phyloP scores from a whole-genome alignment of 1,140 invertebrate species.

The Eciton burchellii region DNA sequence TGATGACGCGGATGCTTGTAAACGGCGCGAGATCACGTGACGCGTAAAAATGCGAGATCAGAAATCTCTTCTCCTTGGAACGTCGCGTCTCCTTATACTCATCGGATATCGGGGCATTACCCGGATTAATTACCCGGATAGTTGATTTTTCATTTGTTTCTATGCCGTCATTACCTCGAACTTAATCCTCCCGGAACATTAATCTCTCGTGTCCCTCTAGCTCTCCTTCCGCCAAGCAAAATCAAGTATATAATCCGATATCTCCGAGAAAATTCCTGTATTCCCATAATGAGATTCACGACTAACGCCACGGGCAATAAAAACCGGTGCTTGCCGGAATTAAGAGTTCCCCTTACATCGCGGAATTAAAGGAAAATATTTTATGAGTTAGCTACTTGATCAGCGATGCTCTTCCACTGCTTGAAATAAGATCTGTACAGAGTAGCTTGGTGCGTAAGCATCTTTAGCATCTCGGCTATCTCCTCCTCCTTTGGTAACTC shows the following conservation, averaged over 20 bases:
- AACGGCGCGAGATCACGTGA: background rate
- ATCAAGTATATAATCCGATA: conserved; percentile 44
- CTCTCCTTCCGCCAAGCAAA: background rate
- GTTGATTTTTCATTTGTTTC: conserved; percentile 31
- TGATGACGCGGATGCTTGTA: background rate
- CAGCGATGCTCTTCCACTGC: conserved; percentile 70
- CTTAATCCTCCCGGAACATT: conserved; percentile 45
- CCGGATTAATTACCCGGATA: background rate
- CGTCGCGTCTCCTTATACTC: background rate
- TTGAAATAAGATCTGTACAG: conserved; percentile 73
- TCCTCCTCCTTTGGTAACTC: conserved; percentile 59
- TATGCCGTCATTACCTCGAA: conserved; percentile 20
- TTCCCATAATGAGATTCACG: conserved; percentile 46
- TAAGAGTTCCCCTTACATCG: conserved; percentile 23
- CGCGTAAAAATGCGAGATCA: background rate
- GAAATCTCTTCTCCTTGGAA: background rate
- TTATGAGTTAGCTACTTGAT: conserved; percentile 67
- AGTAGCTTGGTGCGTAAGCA: conserved; percentile 66
- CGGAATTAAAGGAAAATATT: conserved; percentile 54
- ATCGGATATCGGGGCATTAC: background rate
- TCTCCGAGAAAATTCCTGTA: conserved; percentile 49
- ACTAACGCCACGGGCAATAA: conserved; percentile 27
- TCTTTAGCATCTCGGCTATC: conserved; percentile 56
- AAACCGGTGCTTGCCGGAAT: conserved; percentile 24
- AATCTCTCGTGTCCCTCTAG: conserved; percentile 30